phyloP scores from a whole-genome alignment of 2,888 invertebrate genomes.

The Lycaena phlaeas region DNA sequence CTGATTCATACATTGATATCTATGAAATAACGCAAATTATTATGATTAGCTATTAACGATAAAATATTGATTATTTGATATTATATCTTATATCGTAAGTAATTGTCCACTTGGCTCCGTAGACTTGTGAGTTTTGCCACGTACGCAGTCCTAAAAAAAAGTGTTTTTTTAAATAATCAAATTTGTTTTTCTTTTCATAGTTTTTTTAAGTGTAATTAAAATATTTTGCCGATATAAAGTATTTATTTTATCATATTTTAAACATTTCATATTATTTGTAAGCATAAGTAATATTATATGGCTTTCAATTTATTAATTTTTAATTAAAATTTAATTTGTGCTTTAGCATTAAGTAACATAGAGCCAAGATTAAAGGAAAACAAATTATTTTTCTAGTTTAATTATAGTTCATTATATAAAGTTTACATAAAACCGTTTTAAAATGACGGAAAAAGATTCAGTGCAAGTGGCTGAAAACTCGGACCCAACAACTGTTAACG shows the following conservation, averaged over 20 bases:
- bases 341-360: no score
- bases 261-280: neutral
- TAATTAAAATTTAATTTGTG: no score
- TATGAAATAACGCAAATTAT: constrained; percentile 25
- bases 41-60: constrained; percentile 46
- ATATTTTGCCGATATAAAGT: no score
- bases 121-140: constrained; percentile 34
- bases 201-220: no score
- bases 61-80: constrained; percentile 46
- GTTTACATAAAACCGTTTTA: no score
- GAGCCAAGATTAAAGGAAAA: constrained; percentile 11
- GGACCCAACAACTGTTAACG: constrained; percentile 19
- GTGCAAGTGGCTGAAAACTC: constrained; percentile 39
- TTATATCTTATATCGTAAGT: constrained; percentile 39
- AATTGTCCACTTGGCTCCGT: constrained; percentile 42
- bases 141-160: constrained; percentile 6
- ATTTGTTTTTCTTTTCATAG: neutral
- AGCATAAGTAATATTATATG: neutral
- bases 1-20: constrained; percentile 8
- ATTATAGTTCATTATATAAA: neutral
- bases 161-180: constrained; percentile 3
- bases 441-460: constrained; percentile 45
- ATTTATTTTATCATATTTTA: no score
- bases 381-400: constrained; percentile 12
- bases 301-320: neutral